Evolutionary conservation across 2,797 vertebrate genomes (phyloP), one percentile per base, ranked within the genome.

Genomic region (Hozukius guyotensis): DNA sequence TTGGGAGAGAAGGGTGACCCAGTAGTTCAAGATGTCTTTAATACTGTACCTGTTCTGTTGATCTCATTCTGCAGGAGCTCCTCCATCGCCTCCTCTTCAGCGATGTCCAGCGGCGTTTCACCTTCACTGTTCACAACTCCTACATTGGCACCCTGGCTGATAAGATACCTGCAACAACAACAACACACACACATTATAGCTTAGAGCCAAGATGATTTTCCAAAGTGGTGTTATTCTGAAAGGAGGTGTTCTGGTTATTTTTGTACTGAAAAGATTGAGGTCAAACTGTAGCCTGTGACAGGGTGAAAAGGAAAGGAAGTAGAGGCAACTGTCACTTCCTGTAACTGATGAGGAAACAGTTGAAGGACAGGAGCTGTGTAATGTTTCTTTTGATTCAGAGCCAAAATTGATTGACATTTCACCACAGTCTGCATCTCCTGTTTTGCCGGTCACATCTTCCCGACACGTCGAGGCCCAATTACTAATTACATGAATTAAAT

Each of bases 61-160:
- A 99, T 97, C 96, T 99, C 99, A 84, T 99, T 99, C 92, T 99
- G 96, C 93, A 99, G 96, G 64, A 99, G 96, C 90, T 99, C 98
- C 93, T 99, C 97, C 99, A 99, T 99, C 66, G 99, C 96, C 85
- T 99, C 98, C 82, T 99, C 99, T 89, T 99, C 99, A 32, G 99
- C 98, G 64, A 99, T 99, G 95, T 99, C 98, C 94, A 99, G 94
- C 61, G 98, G 98, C 4, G 98, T 99, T 88, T 99, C 98, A 22
- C 99, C 99, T 94, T 99, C 99, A 87, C 99, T 99, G 95, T 99
- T 99, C 62, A 99, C 99, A 82, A 98, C 97, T 46, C 98, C 98
- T 69, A 99, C 98, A 85, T 90, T 96, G 57, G 99, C 98, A 88
- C 98, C 98, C 91, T 98, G 97, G 92, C 95, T 95, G 92, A 99